Base-by-base conservation (phyloP, 2,888 invertebrate genomes). In the Spisula solida region DNA sequence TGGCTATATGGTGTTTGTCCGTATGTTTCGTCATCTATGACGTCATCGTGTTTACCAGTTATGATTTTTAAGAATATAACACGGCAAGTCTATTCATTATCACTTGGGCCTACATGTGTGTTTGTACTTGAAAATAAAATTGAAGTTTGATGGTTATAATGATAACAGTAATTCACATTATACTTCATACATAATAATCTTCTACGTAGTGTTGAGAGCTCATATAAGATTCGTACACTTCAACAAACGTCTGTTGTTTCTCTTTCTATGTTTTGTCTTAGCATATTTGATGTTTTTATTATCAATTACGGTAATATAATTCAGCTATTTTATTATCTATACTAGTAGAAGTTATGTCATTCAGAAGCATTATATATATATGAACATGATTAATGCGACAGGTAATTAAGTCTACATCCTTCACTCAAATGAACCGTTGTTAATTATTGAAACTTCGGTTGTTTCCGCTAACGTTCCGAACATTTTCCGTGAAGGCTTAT, bases 251-350 rank as follows among this genome's bases (percentile, higher is more conserved):
- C 25, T 66, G 60, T 66, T 25, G n/a, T 25, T 66, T 6, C 60
- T 25, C 60, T 10, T 25, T n/a, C 25, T 20, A n/a, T 25, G 2
- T 66, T 66, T 66, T n/a, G 60, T 66, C 60, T 66, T 66, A 66
- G 10, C 60, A 66, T 25, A 10, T 66, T 25, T 66, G 60, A 66
- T 66, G 75, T 34, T 75, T 75, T 75, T 75, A 75, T 75, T 75
- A 34, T 75, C 34, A 34, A 34, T 31, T 75, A 75, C 18, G 10
- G 31, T 34, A 75, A 31, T 31, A 75, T 75, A 75, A 25, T 31
- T 75, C 75, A 34, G 34, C 34, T 14, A 75, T 75, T 75, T 75
- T 75, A 75, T 75, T 75, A 75, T 75, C 75, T 75, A 18, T 25
- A 75, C 18, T 75, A 6, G 34, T 75, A 75, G 25, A 75, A 75